A percentile compares a stretch with the other conserved stretches of the same genome.
Conservation (phyloP, 2,888 invertebrate genomes). For the Eupithecia exiguata region DNA sequence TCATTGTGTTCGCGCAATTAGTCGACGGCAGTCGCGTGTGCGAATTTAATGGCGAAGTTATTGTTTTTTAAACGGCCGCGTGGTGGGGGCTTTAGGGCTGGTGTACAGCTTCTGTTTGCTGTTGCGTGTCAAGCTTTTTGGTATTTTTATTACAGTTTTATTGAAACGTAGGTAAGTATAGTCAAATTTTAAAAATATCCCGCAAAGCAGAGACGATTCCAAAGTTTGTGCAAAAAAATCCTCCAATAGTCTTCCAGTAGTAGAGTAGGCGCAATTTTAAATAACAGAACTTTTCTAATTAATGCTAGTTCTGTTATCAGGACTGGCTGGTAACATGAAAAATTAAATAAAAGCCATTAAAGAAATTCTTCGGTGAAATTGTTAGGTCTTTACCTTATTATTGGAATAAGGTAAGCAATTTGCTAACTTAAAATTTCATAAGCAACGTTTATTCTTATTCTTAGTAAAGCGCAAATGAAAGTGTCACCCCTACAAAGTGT, state of each 20-base stretch:
- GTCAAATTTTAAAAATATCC: background rate
- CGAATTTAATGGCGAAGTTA: constrained; percentile 79
- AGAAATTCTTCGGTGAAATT: background rate
- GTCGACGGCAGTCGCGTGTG: constrained; percentile 71
- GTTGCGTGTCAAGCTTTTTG: background rate
- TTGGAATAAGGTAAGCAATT: no score
- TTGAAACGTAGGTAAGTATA: no score
- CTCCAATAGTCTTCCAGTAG: background rate
- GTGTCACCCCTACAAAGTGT: constrained; percentile 30
- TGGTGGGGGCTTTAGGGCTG: constrained; percentile 32
- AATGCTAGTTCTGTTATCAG: no score
- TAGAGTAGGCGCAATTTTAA: background rate
- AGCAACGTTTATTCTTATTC: background rate
- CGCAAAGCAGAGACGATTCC: background rate
- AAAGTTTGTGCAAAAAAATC: background rate
- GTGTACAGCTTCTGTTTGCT: background rate
- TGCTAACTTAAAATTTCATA: no score
- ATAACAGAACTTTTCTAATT: no score
- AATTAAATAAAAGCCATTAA: no score
- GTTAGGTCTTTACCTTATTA: background rate
- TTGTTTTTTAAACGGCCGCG: constrained; percentile 69
- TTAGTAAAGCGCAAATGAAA: background rate
- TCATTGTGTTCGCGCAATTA: constrained; percentile 75
- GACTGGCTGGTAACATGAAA: no score
- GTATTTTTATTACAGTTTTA: no score